These are phyloP conservation scores for Fabriciana adippe DNA, from an alignment of 2,888 invertebrate species.

Conservation along the genomic window DNA sequence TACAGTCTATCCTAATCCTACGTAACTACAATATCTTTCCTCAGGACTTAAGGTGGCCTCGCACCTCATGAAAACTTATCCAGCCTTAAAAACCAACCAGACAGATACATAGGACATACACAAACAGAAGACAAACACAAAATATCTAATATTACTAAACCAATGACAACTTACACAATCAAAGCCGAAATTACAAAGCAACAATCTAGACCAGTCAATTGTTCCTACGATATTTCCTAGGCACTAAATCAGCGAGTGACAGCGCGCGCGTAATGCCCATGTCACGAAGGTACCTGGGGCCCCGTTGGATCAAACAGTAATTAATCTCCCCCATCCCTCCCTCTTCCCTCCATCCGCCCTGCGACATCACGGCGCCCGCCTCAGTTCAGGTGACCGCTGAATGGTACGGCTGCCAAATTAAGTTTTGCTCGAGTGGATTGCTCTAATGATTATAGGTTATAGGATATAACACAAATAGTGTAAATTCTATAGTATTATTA, in stretches of 20 bases:
- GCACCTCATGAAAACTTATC: too few relatives aligned
- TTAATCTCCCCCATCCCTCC: conserved; percentile 60
- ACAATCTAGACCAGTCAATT: conserved; percentile 29
- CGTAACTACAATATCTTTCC: too few relatives aligned
- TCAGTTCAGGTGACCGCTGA: conserved; percentile 59
- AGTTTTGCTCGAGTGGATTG: conserved; percentile 25
- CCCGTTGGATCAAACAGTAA: conserved; percentile 72
- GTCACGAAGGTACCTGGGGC: conserved; percentile 58
- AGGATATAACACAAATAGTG: not conserved
- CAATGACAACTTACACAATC: not conserved
- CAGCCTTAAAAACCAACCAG: too few relatives aligned
- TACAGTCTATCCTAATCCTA: too few relatives aligned
- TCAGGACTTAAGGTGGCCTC: too few relatives aligned
- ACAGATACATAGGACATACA: not conserved
- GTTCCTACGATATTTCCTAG: conserved; percentile 30
- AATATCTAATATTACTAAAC: not conserved
- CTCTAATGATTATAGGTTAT: conserved; percentile 2
- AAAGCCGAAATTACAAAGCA: conserved; percentile 13
- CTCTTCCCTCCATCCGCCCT: conserved; percentile 44
- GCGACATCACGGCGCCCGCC: conserved; percentile 59
- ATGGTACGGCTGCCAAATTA: conserved; percentile 19
- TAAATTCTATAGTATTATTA: not conserved
- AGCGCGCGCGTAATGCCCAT: conserved; percentile 46
- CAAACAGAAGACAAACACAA: not conserved
- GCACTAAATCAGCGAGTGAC: conserved; percentile 57